Conservation (phyloP, 1,140 invertebrate species). For the Sarcophaga peregrina region DNA sequence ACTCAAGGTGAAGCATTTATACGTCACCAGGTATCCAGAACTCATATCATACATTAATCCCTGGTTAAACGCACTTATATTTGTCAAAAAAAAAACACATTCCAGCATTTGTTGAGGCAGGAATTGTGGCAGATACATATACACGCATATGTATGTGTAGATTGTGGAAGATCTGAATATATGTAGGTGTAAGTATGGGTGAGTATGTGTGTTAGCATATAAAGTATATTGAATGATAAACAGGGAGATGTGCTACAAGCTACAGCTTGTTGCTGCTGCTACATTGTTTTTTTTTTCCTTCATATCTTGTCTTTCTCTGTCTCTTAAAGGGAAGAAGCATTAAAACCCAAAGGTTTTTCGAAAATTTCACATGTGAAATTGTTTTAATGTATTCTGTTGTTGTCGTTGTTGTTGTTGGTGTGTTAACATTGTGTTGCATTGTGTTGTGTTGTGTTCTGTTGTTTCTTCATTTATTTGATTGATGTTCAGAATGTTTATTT, state of each 20-base stretch:
- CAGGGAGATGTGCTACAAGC: neutral
- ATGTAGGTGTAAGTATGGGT: too few species aligned
- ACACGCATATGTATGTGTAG: too few species aligned
- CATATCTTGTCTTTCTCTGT: too few species aligned
- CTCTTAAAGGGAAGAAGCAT: too few species aligned
- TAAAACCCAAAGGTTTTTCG: neutral
- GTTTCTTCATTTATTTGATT: constrained; percentile 13
- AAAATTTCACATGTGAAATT: neutral
- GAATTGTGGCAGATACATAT: too few species aligned
- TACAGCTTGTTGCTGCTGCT: neutral
- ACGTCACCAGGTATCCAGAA: neutral
- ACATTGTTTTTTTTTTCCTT: neutral
- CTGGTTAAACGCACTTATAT: neutral
- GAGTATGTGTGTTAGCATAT: neutral
- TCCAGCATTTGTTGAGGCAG: too few species aligned
- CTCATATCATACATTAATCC: neutral
- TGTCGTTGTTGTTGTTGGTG: too few species aligned
- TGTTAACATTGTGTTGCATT: too few species aligned
- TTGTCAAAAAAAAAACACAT: too few species aligned
- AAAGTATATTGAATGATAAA: neutral
- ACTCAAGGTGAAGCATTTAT: neutral
- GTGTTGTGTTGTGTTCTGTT: neutral
- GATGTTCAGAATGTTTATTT: constrained; percentile 12
- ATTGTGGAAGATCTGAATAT: neutral
- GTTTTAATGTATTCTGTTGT: too few species aligned